These are phyloP conservation scores for Lutra lutra DNA, from an alignment of 2,797 vertebrate genomes.

Conservation along the genomic window DNA sequence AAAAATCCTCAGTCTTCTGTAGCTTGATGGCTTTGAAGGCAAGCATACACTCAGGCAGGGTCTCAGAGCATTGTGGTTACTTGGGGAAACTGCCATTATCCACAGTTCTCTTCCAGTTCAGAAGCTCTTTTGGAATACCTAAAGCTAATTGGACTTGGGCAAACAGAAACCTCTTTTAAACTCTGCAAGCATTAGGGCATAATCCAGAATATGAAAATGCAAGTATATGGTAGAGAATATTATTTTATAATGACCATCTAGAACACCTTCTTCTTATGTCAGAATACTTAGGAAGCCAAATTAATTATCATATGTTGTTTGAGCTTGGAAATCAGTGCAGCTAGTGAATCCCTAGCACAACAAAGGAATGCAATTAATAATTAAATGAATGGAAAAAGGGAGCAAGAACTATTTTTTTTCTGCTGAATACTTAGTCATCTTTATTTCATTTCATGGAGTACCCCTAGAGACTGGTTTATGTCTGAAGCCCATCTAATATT, in stretches of 20 bases:
- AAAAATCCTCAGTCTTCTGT: background rate
- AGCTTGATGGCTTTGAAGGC: background rate
- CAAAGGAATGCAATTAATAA: background rate
- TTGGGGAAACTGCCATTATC: background rate
- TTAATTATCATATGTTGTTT: background rate
- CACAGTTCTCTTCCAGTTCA: background rate
- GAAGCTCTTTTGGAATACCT: background rate
- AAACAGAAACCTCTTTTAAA: background rate
- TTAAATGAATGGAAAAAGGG: background rate
- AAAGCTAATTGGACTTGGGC: background rate
- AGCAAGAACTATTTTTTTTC: background rate
- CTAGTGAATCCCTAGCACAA: background rate
- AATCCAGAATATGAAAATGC: background rate
- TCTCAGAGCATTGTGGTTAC: background rate
- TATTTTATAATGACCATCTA: background rate
- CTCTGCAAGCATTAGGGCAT: background rate
- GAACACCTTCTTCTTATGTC: background rate
- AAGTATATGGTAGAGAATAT: background rate
- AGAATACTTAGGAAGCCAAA: background rate
- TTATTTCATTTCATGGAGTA: background rate
- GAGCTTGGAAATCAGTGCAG: background rate
- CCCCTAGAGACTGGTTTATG: background rate
- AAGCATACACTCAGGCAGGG: background rate
- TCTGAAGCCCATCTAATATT: background rate
- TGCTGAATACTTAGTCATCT: background rate